phyloP scores from a whole-genome alignment of 2,888 invertebrate species.

The Lithophane leautieri region DNA sequence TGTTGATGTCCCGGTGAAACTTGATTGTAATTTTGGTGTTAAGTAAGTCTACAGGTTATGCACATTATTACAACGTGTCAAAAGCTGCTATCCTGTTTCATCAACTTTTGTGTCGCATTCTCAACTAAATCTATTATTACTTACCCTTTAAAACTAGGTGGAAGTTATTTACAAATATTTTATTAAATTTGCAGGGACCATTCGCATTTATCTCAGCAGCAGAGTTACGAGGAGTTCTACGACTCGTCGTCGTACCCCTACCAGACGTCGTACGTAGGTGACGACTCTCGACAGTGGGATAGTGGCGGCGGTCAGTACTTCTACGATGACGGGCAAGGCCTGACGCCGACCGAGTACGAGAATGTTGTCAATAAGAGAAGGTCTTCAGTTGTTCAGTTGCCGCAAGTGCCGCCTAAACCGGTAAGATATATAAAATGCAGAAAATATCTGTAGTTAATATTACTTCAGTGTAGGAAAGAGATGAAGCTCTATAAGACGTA shows the following conservation, averaged over 20 bases:
- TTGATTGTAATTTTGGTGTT: background rate
- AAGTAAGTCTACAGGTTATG: background rate
- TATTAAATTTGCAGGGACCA: constrained; percentile 84
- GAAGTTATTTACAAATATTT: background rate
- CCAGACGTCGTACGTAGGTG: constrained; percentile 89
- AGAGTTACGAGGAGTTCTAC: constrained; percentile 92
- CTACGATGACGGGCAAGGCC: constrained; percentile 83
- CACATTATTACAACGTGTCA: background rate
- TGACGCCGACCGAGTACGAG: constrained; percentile 90
- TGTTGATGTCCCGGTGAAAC: background rate
- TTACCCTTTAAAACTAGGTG: background rate
- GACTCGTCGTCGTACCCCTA: constrained; percentile 92
- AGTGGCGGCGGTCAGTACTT: constrained; percentile 92
- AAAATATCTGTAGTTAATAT: background rate
- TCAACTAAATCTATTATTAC: background rate
- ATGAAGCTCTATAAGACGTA: no score
- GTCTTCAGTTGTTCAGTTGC: constrained; percentile 88
- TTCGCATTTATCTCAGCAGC: constrained; percentile 86
- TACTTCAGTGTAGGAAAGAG: no score
- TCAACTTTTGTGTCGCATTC: background rate
- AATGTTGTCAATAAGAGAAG: constrained; percentile 90
- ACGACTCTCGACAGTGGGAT: constrained; percentile 94
- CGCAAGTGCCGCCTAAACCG: constrained; percentile 88
- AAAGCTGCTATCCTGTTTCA: background rate
- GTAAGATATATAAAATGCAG: constrained; percentile 56